Base-by-base conservation (phyloP, 2,888 invertebrate species). In the Protonemura montana region DNA sequence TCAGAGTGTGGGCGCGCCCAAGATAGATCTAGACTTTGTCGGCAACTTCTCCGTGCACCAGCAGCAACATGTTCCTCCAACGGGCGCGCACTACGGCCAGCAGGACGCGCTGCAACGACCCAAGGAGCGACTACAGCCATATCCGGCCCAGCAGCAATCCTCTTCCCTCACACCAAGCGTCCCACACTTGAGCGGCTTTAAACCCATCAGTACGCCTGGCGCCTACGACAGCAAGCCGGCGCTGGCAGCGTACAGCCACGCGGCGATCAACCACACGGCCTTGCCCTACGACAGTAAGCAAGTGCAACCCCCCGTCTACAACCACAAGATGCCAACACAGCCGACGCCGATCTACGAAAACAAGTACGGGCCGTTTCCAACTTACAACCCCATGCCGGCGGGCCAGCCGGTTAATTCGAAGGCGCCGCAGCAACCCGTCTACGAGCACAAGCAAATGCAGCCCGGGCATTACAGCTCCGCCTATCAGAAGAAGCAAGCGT, bases 21-120 rank as follows among this genome's bases (percentile, higher is more conserved):
- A 96, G 91, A 95, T 96, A 16, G 96, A 97, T 90, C 96, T 97
- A 90, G 93, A 97, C 90, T 96, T 97, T 90, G 93, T 94, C 76
- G 96, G 96, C 0, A 95, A 96, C 90, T 96, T 96, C 89, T 92
- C 92, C 89, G 92, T 93, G 82, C 93, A 86, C 27, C 87, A 87
- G 41, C 87, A 35, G 10, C 35, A 35, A 35, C 35, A 35, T 10
- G 35, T 3, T 10, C 5, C 35, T 35, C 5, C 35, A 10, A 35
- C 35, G 5, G 35, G 35, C 35, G 10, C 35, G 10, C 35, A 35
- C 35, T 86, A 59, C 76, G 59, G 27, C 13, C 59, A 59, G 3
- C 76, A 84, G 2, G 86, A 87, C 0, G 84, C 25, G 30, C 82
- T 83, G 5, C 87, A 87, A 27, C 83, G 77, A 3, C 77, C 87